phyloP scores from a whole-genome alignment of 1,140 invertebrate genomes.

The Ericerus pela region DNA sequence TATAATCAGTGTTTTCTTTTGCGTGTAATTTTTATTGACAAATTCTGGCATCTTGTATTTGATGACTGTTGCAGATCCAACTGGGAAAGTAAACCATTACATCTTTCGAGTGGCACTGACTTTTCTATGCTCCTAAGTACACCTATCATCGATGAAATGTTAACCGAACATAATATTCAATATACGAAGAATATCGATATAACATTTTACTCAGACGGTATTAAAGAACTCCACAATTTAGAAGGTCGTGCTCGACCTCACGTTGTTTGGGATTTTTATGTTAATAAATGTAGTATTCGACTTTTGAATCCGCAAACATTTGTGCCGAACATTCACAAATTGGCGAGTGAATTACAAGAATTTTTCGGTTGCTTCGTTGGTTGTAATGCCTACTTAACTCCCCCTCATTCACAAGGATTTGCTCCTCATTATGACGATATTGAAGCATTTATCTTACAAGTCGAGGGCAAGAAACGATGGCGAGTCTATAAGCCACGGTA shows the following conservation, averaged over 20 bases:
- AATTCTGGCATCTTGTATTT: no score
- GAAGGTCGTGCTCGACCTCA: slow-evolving; percentile 54
- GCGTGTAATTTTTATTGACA: slow-evolving; percentile 23
- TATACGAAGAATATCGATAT: slow-evolving; percentile 83
- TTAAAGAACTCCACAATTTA: slow-evolving; percentile 75
- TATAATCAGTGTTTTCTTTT: neutral
- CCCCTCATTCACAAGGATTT: slow-evolving; percentile 87
- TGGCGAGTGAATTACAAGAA: slow-evolving; percentile 73
- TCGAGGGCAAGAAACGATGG: slow-evolving; percentile 93
- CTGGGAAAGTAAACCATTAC: slow-evolving; percentile 70
- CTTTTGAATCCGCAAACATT: slow-evolving; percentile 90
- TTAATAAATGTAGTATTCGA: slow-evolving; percentile 77
- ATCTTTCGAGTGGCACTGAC: slow-evolving; percentile 52
- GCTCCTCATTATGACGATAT: slow-evolving; percentile 98
- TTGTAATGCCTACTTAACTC: slow-evolving; percentile 90
- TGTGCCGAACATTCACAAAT: slow-evolving; percentile 34
- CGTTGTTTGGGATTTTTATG: slow-evolving; percentile 80
- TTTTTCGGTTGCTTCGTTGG: slow-evolving; percentile 86
- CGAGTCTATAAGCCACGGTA: slow-evolving; percentile 65
- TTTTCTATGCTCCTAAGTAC: slow-evolving; percentile 61
- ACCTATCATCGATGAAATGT: slow-evolving; percentile 55
- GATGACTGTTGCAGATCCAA: slow-evolving; percentile 33
- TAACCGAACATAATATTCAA: slow-evolving; percentile 55
- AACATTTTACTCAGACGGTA: slow-evolving; percentile 63
- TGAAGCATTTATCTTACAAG: slow-evolving; percentile 91